A percentile compares a stretch with the other conserved stretches of the same genome.
Evolutionary conservation across 2,113 vertebrate species (phyloP).

Genomic region (Eulemur macaco): DNA sequence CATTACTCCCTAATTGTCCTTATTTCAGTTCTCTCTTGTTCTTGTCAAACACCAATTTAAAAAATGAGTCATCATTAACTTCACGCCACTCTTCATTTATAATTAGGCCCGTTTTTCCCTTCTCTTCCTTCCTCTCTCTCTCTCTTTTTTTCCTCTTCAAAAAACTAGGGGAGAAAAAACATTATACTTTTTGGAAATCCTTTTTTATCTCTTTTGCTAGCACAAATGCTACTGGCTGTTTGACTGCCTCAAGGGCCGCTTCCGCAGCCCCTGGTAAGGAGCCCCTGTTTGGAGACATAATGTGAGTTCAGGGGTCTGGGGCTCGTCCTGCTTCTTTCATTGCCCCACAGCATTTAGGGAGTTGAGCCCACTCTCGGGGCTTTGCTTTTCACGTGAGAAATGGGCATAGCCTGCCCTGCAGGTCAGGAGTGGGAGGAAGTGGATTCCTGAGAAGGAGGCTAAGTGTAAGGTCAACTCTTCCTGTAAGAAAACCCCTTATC

Average conservation of each 20-base stretch:
- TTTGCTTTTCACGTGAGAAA: not conserved
- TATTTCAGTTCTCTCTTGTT: slow-evolving; percentile 57
- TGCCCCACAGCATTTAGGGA: not conserved
- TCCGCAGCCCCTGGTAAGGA: not conserved
- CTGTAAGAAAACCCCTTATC: not conserved
- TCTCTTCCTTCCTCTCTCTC: not conserved
- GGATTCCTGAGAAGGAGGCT: too few relatives aligned
- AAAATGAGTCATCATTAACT: slow-evolving; percentile 65
- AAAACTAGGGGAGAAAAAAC: not conserved
- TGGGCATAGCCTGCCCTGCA: not conserved
- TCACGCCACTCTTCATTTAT: slow-evolving; percentile 38
- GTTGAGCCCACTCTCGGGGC: not conserved
- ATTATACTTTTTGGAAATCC: not conserved
- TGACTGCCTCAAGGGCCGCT: not conserved
- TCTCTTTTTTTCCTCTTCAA: not conserved
- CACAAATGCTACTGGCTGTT: not conserved
- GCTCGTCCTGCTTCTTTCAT: too few relatives aligned
- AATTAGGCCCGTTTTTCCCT: slow-evolving; percentile 4
- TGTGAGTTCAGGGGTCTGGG: not conserved
- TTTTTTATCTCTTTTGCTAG: not conserved
- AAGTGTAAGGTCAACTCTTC: not conserved
- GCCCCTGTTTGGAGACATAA: not conserved
- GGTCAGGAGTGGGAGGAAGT: not conserved
- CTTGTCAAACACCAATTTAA: slow-evolving; percentile 69
- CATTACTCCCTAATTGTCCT: slow-evolving; percentile 47